These are phyloP conservation scores for Hesperophylax magnus DNA, from an alignment of 1,140 invertebrate genomes.

Conservation along the genomic window DNA sequence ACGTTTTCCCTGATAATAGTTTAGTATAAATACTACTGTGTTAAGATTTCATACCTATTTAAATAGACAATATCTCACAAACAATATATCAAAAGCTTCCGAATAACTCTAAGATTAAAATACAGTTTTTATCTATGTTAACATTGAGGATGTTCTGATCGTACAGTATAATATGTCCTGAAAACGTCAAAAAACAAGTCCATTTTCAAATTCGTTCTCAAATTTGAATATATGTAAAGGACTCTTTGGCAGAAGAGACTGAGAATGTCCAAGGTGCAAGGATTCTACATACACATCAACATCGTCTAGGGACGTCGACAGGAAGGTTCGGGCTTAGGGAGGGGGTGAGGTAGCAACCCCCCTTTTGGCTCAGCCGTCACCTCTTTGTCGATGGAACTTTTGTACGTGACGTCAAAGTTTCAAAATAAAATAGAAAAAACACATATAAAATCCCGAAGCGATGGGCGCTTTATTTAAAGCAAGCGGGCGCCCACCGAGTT, in stretches of 20 bases:
- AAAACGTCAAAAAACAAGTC: too few relatives aligned
- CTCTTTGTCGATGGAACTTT: conserved; percentile 44
- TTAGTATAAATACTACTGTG: too few relatives aligned
- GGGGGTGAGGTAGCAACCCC: neutral
- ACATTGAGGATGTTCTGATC: too few relatives aligned
- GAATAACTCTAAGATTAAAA: too few relatives aligned
- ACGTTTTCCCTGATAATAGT: too few relatives aligned
- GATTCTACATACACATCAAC: neutral
- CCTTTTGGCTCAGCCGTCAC: conserved; percentile 35
- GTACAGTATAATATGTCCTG: too few relatives aligned
- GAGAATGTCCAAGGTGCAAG: neutral
- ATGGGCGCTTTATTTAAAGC: conserved; percentile 39
- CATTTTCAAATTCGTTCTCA: too few relatives aligned
- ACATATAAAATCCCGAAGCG: conserved; percentile 26
- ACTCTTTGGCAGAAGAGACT: neutral
- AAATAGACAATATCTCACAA: too few relatives aligned
- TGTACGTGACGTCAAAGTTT: conserved; percentile 43
- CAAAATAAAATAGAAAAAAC: conserved; percentile 31
- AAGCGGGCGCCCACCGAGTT: neutral
- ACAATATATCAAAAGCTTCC: too few relatives aligned
- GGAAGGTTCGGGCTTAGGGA: neutral
- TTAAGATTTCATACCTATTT: too few relatives aligned
- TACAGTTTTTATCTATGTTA: too few relatives aligned
- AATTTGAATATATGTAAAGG: too few relatives aligned
- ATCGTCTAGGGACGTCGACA: neutral